Evolutionary conservation across 2,888 invertebrate species (phyloP), one percentile per base, ranked within the genome.

Genomic region (Torymus texanus): DNA sequence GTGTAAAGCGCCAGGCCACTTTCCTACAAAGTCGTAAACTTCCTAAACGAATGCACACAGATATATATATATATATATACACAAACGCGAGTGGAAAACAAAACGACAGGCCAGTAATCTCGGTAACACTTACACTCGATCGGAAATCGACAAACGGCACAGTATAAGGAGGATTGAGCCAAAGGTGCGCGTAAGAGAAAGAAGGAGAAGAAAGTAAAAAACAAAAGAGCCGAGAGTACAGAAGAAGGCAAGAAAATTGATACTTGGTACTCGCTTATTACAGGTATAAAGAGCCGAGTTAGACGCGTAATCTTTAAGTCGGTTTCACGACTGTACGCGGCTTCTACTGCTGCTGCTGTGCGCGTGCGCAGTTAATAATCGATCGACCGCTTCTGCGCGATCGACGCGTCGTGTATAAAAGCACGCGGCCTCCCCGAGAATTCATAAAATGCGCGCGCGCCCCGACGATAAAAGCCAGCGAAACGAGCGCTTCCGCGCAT

Each of bases 401-500:
- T 62, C 56, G 63, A 55, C 53, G 50, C 63, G 63, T 41, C 53
- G 29, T 16, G 24, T 75, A 50, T 51, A 66, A 75, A 63, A 59
- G 74, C 74, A 24, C 41, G 50, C 14, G 24, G 58, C 66, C 56
- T 67, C 55, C 68, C n/a, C 53, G 62, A 41, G 65, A 79, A 79
- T 79, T 79, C 79, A 79, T 75, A 79, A 79, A 79, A 65, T 59
- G 63, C 58, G 63, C 72, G 29, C 29, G 29, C 70, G 53, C 67
- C 53, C 12, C 55, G 51, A 14, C 61, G 79, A 68, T 79, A 74
- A 79, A 79, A 63, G 55, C 59, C 8, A 24, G 21, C 63, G 58
- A 56, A 79, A 79, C 59, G 79, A 75, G 53, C 65, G 75, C 70
- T 79, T 75, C 75, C 70, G 75, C 65, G 79, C 78, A 68, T 67